A percentile compares a stretch with the other conserved stretches of the same genome.
phyloP scores from a whole-genome alignment of 2,888 invertebrate genomes.

The Ectemnius cavifrons region DNA sequence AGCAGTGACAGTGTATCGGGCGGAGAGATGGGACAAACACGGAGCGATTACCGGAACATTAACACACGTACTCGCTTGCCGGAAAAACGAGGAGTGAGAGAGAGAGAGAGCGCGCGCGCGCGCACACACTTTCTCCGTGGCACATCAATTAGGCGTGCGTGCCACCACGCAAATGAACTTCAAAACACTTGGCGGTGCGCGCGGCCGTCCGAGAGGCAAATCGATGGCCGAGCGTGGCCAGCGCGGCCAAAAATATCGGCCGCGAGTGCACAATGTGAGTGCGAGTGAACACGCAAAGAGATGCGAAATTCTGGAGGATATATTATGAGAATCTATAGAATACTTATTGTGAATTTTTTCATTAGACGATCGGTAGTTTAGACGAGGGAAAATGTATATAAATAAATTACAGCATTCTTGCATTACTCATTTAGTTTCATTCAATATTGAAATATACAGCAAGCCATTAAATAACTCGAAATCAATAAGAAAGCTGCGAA shows the following conservation, averaged over 20 bases:
- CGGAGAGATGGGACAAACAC: too few relatives aligned
- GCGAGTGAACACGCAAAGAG: not conserved
- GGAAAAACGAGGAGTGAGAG: not conserved
- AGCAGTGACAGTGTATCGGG: too few relatives aligned
- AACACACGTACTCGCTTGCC: not conserved
- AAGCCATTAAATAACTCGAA: not conserved
- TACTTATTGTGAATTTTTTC: too few relatives aligned
- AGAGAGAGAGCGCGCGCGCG: not conserved
- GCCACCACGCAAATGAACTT: slow-evolving; percentile 6
- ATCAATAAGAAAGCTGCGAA: not conserved
- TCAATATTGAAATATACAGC: too few relatives aligned
- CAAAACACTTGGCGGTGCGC: slow-evolving; percentile 3
- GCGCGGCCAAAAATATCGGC: slow-evolving; percentile 1
- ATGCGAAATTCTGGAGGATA: too few relatives aligned
- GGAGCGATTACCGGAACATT: slow-evolving; percentile 2
- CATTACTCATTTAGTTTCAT: too few relatives aligned
- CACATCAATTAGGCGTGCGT: slow-evolving; percentile 3
- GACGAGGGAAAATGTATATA: too few relatives aligned
- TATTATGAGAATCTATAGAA: too few relatives aligned
- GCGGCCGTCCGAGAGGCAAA: not conserved
- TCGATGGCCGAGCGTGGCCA: slow-evolving; percentile 3
- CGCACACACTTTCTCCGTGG: not conserved
- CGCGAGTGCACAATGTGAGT: not conserved
- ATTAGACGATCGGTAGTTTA: too few relatives aligned
- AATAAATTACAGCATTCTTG: too few relatives aligned